A percentile compares a stretch with the other conserved stretches of the same genome.
These are phyloP conservation scores for Sprattus sprattus DNA, from an alignment of 2,113 vertebrate genomes.

Conservation along the genomic window DNA sequence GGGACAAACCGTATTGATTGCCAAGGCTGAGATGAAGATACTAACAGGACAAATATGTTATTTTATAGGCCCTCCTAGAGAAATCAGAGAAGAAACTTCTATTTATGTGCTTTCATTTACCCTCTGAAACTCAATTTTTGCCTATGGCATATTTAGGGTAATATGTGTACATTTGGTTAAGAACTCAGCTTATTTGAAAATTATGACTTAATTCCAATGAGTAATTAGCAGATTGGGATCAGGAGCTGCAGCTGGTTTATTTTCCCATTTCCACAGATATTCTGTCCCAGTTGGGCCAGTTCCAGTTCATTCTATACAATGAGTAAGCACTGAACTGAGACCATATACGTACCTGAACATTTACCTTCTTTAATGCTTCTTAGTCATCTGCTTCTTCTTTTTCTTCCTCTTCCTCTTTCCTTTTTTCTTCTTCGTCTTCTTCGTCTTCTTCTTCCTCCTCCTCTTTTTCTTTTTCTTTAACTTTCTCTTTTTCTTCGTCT, in stretches of 20 bases:
- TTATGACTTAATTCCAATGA: not conserved
- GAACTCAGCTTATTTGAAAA: not conserved
- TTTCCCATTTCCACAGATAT: not conserved
- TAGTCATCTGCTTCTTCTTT: not conserved
- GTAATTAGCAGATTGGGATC: not conserved
- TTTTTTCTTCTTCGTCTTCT: not conserved
- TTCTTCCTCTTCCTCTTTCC: not conserved
- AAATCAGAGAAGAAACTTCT: not conserved
- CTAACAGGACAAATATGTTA: not conserved
- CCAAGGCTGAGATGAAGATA: not conserved
- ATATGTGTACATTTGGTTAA: not conserved
- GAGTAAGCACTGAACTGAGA: not conserved
- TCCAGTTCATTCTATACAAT: not conserved
- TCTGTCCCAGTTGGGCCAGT: not conserved
- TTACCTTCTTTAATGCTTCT: not conserved
- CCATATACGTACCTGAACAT: not conserved
- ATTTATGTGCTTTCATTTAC: not conserved
- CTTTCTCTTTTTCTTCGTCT: not conserved
- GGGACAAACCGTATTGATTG: slow-evolving; percentile 39
- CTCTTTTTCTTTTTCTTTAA: not conserved
- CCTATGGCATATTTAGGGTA: not conserved
- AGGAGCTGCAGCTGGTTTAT: not conserved
- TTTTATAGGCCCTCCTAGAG: not conserved
- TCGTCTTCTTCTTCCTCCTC: not conserved
- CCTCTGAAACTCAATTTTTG: not conserved